These are phyloP conservation scores for Ischnus inquisitorius DNA, from an alignment of 2,888 invertebrate genomes.

Conservation along the genomic window DNA sequence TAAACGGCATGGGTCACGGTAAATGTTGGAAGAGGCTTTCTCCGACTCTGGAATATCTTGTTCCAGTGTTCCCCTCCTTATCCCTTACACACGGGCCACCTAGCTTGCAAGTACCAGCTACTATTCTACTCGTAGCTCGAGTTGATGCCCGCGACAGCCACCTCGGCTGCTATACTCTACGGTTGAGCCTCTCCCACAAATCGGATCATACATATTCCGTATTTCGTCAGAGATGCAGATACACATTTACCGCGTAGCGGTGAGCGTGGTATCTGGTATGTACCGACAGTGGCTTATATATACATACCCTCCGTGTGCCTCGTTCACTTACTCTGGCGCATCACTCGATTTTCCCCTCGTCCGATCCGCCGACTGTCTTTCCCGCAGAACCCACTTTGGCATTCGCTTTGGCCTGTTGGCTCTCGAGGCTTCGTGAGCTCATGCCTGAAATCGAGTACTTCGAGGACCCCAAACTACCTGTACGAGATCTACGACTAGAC, in stretches of 20 bases:
- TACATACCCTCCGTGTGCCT: slow-evolving; percentile 12
- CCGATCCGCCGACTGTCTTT: slow-evolving; percentile 20
- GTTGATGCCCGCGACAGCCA: neutral
- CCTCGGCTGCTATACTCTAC: neutral
- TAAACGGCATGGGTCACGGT: neutral
- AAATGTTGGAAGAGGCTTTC: slow-evolving; percentile 45
- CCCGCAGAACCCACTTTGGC: slow-evolving; percentile 35
- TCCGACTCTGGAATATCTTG: slow-evolving; percentile 51
- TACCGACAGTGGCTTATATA: slow-evolving; percentile 4
- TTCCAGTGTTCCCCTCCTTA: slow-evolving; percentile 27
- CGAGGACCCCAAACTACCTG: slow-evolving; percentile 9
- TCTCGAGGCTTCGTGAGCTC: slow-evolving; percentile 38
- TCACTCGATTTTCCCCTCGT: slow-evolving; percentile 42
- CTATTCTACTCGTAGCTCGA: neutral
- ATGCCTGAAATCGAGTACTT: slow-evolving; percentile 45
- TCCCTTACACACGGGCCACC: slow-evolving; percentile 30
- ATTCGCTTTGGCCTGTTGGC: slow-evolving; percentile 47
- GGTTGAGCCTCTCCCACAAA: neutral
- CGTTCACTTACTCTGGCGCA: slow-evolving; percentile 48
- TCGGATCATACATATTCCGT: slow-evolving; percentile 23
- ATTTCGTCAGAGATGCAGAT: slow-evolving; percentile 25
- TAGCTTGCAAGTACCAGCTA: neutral
- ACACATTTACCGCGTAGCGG: slow-evolving; percentile 30
- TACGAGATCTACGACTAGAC: neutral
- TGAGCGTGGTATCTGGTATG: slow-evolving; percentile 19